Base-by-base conservation (phyloP, 1,140 invertebrate genomes). In the Camponotus pennsylvanicus region DNA sequence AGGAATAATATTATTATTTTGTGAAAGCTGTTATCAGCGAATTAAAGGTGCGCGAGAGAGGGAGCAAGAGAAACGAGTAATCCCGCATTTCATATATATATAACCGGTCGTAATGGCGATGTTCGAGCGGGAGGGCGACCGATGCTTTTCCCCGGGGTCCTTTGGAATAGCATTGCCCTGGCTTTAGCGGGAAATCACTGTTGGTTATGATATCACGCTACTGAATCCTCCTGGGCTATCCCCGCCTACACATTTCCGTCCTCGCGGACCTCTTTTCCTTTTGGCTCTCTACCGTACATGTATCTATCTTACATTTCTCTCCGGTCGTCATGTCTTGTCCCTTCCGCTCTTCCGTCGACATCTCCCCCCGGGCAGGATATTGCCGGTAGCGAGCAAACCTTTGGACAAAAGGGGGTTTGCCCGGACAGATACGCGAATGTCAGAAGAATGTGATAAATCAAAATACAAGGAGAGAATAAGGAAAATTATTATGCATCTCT, bases 231-330 rank as follows among this genome's bases (percentile, higher is more conserved):
- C 42, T 71, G 64, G 80, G 37, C 66, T 77, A 85, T 77, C 45
- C 73, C 88, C 76, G 55, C 57, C 76, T 83, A 49, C 66, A 45
- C 59, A 64, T 64, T 73, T 40, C 57, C 52, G 21, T 52, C 71
- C 40, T 64, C 59, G 3, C 83, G 40, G 40, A 45, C 13, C 88
- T 80, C 80, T 86, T 89, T 89, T 89, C 86, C 83, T 88, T 89
- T 83, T 73, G 83, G 83, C n/a, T 64, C 71, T 61, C 66, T 63
- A 49, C 59, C 15, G 18, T 59, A 67, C 79, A 75, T 75, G 77
- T 88, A 89, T 88, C 82, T 89, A 85, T 79, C 82, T 76, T 75
- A 63, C 86, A 73, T 88, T 86, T 82, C 84, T 82, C 84, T 69
- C 79, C 40, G 52, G 6, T 64, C 55, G 52, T 37, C 42, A 52